Conservation (phyloP, 1,140 invertebrate genomes). For the Zaprionus ornatus region DNA sequence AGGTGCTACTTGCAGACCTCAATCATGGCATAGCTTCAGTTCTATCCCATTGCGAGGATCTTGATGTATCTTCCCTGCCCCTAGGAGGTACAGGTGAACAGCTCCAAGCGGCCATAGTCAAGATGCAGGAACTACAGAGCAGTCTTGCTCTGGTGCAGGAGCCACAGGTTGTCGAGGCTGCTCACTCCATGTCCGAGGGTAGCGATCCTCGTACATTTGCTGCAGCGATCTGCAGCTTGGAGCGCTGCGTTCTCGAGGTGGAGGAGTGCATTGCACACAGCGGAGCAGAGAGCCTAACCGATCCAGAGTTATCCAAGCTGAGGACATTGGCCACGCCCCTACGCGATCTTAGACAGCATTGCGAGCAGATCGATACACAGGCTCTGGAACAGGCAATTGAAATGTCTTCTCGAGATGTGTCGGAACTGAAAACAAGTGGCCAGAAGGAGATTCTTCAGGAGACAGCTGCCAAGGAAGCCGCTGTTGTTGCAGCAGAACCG, state of each 20-base stretch:
- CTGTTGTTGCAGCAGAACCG: slow-evolving; percentile 13
- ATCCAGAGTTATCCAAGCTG: slow-evolving; percentile 60
- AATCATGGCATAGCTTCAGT: slow-evolving; percentile 71
- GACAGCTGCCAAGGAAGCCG: slow-evolving; percentile 49
- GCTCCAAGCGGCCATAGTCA: slow-evolving; percentile 68
- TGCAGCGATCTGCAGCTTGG: slow-evolving; percentile 69
- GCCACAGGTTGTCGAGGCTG: slow-evolving; percentile 43
- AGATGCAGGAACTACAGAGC: slow-evolving; percentile 64
- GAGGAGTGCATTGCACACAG: slow-evolving; percentile 70
- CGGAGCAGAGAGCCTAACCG: slow-evolving; percentile 53
- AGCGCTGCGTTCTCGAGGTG: slow-evolving; percentile 70
- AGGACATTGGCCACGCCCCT: slow-evolving; percentile 66
- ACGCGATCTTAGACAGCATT: slow-evolving; percentile 63
- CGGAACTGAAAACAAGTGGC: slow-evolving; percentile 79
- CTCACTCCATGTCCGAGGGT: slow-evolving; percentile 53
- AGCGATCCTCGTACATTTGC: slow-evolving; percentile 68
- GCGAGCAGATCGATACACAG: slow-evolving; percentile 63
- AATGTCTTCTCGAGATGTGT: slow-evolving; percentile 74
- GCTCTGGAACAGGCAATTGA: slow-evolving; percentile 66
- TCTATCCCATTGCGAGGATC: slow-evolving; percentile 59
- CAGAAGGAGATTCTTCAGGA: slow-evolving; percentile 82
- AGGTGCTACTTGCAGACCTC: slow-evolving; percentile 55
- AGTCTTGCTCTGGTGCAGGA: slow-evolving; percentile 67
- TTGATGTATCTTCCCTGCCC: slow-evolving; percentile 51
- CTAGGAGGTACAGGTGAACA: slow-evolving; percentile 40